A percentile compares a stretch with the other conserved stretches of the same genome.
Evolutionary conservation across 2,888 invertebrate species (phyloP).

Genomic region (Heliconius hortense): DNA sequence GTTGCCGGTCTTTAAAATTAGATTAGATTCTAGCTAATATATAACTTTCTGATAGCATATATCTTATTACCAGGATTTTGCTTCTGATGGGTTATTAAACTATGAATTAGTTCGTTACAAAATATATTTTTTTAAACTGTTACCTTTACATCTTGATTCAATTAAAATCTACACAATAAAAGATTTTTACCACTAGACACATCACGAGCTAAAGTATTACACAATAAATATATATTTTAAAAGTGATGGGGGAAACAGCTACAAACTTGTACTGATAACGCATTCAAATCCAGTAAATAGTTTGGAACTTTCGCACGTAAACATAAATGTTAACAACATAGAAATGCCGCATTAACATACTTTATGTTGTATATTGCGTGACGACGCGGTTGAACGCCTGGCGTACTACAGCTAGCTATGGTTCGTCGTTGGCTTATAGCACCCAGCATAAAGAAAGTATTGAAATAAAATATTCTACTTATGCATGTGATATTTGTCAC

Average conservation of each 20-base stretch:
- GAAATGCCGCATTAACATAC: slow-evolving; percentile 27
- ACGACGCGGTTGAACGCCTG: slow-evolving; percentile 20
- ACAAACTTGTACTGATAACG: slow-evolving; percentile 1
- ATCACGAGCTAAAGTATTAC: too few species aligned
- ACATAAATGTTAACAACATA: slow-evolving; percentile 10
- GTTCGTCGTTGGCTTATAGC: background rate
- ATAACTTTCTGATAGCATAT: too few species aligned
- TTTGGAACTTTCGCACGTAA: slow-evolving; percentile 16
- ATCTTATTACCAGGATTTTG: too few species aligned
- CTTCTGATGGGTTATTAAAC: too few species aligned
- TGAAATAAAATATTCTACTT: background rate
- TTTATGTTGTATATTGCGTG: slow-evolving; percentile 33
- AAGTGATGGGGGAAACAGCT: background rate
- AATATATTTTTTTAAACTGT: too few species aligned
- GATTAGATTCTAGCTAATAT: too few species aligned
- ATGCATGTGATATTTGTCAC: background rate
- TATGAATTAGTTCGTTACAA: too few species aligned
- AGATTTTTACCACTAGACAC: too few species aligned
- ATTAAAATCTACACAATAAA: too few species aligned
- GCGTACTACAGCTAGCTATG: background rate
- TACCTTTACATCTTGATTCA: too few species aligned
- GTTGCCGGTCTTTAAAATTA: too few species aligned
- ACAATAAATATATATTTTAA: too few species aligned
- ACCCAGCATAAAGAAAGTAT: background rate
- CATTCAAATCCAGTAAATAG: slow-evolving; percentile 8